phyloP scores from a whole-genome alignment of 1,140 invertebrate genomes.

The Trichonephila clavipes region DNA sequence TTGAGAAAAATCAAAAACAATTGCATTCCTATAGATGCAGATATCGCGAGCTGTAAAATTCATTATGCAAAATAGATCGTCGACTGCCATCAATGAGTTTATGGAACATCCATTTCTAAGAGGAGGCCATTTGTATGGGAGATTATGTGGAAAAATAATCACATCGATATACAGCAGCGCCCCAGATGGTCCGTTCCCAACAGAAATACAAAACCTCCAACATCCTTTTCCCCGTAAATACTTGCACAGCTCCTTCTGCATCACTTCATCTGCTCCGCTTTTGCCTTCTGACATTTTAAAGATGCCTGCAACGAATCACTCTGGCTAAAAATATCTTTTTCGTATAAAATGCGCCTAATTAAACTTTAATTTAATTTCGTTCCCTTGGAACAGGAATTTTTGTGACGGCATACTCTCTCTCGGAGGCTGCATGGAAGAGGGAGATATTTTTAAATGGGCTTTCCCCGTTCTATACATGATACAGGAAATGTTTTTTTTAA shows the following conservation, averaged over 20 bases:
- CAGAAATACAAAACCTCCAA: conserved; percentile 25
- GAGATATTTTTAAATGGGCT: too few relatives aligned
- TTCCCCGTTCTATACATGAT: too few relatives aligned
- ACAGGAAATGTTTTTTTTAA: too few relatives aligned
- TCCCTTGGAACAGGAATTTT: background rate
- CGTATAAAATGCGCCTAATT: conserved; percentile 50
- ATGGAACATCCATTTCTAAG: background rate
- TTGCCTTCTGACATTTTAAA: conserved; percentile 1
- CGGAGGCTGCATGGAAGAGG: background rate
- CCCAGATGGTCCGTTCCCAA: conserved; percentile 38
- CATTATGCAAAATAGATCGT: conserved; percentile 25
- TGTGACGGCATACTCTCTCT: background rate
- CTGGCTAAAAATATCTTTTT: conserved; percentile 36
- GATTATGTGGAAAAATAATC: conserved; percentile 24
- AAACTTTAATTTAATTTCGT: conserved; percentile 52
- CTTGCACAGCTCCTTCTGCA: background rate
- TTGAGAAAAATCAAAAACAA: background rate
- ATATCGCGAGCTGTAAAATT: background rate
- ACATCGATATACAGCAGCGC: background rate
- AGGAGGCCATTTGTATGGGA: conserved; percentile 26
- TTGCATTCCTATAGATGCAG: background rate
- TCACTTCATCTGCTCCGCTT: background rate
- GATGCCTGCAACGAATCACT: background rate
- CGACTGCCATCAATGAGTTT: background rate
- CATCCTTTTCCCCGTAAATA: background rate